Evolutionary conservation across 2,113 vertebrate species (phyloP), one percentile per base, ranked within the genome.

Genomic region (Sturnus vulgaris): DNA sequence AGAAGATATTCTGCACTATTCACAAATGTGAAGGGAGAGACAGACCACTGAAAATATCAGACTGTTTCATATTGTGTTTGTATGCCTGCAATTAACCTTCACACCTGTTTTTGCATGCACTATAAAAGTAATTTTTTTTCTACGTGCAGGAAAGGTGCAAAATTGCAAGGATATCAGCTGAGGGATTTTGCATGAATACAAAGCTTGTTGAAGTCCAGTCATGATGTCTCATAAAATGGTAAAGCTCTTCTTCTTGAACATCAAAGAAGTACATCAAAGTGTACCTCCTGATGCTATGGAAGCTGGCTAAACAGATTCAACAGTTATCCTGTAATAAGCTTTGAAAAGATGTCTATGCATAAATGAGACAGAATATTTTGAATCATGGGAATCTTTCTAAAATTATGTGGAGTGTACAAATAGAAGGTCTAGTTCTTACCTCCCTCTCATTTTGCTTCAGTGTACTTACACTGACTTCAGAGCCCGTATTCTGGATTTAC

Each of bases 301-400:
- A 90, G 56, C 71, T 90, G 76, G 71, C 93, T 94, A 91, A 96
- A 96, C 23, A 86, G 75, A 93, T 92, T 95, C 90, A 93, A 96
- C 39, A 93, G 85, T 83, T 95, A 94, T 68, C 68, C 56, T 52
- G 35, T 83, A 96, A 96, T 86, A 68, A 94, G 82, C 85, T 92
- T 96, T 88, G 79, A 83, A 86, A 83, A 94, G 56, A 77, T 64
- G 71, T 64, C 44, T 88, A 25, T 88, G 82, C 47, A 92, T 93
- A 88, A 92, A 94, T 66, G 71, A 91, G 55, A 19, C 47, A 88
- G 85, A 82, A 78, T 92, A 88, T 88, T 94, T 92, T 86, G 68
- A 93, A 73, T 80, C 52, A 81, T n/a, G 42, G 25, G n/a, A 88
- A 66, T 28, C 19, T 70, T 82, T 94, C 79, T 89, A 84, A 94